Percentiles rank a stretch among this genome's conserved stretches.
Evolutionary conservation across 2,797 vertebrate genomes (phyloP).

Genomic region (Sebastes cheni): DNA sequence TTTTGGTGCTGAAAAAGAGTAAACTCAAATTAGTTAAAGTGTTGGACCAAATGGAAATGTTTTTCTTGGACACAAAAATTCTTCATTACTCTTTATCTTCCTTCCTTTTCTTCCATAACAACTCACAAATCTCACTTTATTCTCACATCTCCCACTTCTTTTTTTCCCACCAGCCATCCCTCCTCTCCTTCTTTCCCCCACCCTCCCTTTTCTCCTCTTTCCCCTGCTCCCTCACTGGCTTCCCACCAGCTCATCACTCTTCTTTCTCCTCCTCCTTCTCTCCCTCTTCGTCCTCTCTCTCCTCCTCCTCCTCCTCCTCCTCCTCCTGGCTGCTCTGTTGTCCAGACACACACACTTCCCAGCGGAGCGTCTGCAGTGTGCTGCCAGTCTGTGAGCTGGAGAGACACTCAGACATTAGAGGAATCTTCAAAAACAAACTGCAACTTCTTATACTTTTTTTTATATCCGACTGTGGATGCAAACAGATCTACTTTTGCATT

Average conservation of each 20-base stretch:
- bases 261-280: slow-evolving; percentile 27
- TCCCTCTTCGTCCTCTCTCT: not conserved
- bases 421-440: slow-evolving; percentile 17
- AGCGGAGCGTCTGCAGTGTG: slow-evolving; percentile 55
- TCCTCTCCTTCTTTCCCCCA: not conserved
- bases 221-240: not conserved
- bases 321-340: slow-evolving; percentile 8
- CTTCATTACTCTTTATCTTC: not conserved
- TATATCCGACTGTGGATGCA: not conserved
- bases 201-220: not conserved
- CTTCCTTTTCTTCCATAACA: not conserved
- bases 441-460: slow-evolving; percentile 1
- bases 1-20: not conserved
- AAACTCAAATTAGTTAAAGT: not conserved
- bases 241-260: slow-evolving; percentile 35
- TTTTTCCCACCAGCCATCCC: not conserved
- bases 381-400: slow-evolving; percentile 69
- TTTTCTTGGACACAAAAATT: not conserved
- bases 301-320: slow-evolving; percentile 19
- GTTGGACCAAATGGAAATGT: not conserved
- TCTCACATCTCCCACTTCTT: not conserved
- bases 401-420: slow-evolving; percentile 58
- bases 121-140: not conserved
- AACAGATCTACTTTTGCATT: not conserved
- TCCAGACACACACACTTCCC: slow-evolving; percentile 26